A percentile compares a stretch with the other conserved stretches of the same genome.
phyloP scores from a whole-genome alignment of 1,140 invertebrate genomes.

The Hormaphis cornu region DNA sequence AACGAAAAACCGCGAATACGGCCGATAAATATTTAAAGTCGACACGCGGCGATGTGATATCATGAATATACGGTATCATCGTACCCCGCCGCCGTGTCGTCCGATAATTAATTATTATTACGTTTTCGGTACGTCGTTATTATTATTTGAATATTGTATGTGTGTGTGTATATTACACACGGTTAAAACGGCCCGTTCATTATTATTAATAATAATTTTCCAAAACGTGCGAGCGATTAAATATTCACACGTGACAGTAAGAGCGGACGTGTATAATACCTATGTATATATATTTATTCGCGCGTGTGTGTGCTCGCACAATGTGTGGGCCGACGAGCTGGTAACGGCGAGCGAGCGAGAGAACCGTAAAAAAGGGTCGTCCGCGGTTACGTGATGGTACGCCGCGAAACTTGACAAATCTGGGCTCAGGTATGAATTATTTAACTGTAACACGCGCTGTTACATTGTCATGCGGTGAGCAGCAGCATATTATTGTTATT shows the following conservation, averaged over 20 bases:
- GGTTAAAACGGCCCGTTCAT: constrained; percentile 26
- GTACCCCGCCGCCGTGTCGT: background rate
- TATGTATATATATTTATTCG: too few relatives aligned
- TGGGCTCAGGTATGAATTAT: constrained; percentile 18
- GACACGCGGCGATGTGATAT: constrained; percentile 6
- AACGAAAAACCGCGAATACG: constrained; percentile 7
- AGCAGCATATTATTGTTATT: too few relatives aligned
- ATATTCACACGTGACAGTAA: constrained; percentile 14
- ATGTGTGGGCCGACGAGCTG: background rate
- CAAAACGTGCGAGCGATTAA: constrained; percentile 19
- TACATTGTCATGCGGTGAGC: too few relatives aligned
- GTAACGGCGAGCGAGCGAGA: background rate
- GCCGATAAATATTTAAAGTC: constrained; percentile 26
- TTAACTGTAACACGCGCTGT: too few relatives aligned
- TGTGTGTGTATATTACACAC: too few relatives aligned
- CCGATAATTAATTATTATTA: constrained; percentile 32
- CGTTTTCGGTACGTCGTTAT: constrained; percentile 25
- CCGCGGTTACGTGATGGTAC: background rate
- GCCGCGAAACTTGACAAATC: constrained; percentile 13
- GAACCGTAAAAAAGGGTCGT: background rate
- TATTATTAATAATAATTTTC: constrained; percentile 31
- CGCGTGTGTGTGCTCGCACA: too few relatives aligned
- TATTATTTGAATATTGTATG: constrained; percentile 32
- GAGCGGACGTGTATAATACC: background rate
- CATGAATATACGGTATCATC: too few relatives aligned